A percentile compares a stretch with the other conserved stretches of the same genome.
Conservation (phyloP, 2,113 vertebrate species). For the Phyllostomus discolor region DNA sequence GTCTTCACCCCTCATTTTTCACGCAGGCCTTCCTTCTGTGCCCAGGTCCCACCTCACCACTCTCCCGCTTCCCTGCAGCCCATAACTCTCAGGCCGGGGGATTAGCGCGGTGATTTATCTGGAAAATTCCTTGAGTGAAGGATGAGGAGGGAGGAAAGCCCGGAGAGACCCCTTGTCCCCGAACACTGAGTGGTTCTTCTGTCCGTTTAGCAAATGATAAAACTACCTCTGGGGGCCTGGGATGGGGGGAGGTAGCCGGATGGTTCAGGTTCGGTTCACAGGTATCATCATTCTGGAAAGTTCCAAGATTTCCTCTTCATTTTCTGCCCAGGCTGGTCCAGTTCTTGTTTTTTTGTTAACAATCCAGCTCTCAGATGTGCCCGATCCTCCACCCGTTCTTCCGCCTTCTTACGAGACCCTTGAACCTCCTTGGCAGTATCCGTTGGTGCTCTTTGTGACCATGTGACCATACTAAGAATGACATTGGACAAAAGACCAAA, state of each 20-base stretch:
- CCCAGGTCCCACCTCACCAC: not conserved
- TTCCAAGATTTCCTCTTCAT: not conserved
- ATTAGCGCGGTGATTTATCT: slow-evolving; percentile 67
- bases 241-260: not conserved
- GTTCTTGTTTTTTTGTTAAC: not conserved
- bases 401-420: not conserved
- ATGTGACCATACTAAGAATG: not conserved
- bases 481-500: not conserved
- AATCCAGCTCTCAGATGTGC: not conserved
- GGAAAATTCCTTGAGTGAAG: slow-evolving; percentile 61
- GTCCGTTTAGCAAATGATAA: slow-evolving; percentile 19
- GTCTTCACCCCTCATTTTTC: slow-evolving; percentile 38
- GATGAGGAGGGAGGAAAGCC: slow-evolving; percentile 61
- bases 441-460: no score
- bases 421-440: accelerated
- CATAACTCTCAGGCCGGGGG: slow-evolving; percentile 63
- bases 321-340: not conserved
- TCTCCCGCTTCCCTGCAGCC: slow-evolving; percentile 47
- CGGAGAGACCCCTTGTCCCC: slow-evolving; percentile 50
- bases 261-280: not conserved
- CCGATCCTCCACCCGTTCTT: not conserved
- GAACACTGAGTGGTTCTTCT: not conserved
- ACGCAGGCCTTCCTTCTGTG: not conserved
- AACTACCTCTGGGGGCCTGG: not conserved
- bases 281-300: not conserved